Conservation (phyloP, 2,113 vertebrate genomes). For the Menura novaehollandiae region DNA sequence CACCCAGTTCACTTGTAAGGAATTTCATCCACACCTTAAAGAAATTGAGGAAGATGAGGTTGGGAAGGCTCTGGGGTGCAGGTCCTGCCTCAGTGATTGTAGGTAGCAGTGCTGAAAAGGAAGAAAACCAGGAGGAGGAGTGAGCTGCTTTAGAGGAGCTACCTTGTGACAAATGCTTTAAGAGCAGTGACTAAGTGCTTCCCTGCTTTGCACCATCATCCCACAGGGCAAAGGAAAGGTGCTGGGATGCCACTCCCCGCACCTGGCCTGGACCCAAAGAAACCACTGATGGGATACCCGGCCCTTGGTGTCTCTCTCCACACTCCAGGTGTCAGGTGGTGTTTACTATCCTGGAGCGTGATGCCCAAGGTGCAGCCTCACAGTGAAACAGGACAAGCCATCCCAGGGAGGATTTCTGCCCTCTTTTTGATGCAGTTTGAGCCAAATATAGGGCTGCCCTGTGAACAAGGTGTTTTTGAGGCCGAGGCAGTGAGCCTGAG, state of each 20-base stretch:
- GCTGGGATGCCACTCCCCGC: neutral
- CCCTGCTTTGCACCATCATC: neutral
- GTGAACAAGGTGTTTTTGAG: neutral
- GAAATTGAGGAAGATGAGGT: slow-evolving; percentile 11
- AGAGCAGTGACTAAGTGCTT: neutral
- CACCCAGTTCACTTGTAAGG: neutral
- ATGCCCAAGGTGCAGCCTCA: neutral
- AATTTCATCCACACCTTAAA: slow-evolving; percentile 38
- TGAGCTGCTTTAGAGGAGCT: neutral
- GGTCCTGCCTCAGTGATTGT: neutral
- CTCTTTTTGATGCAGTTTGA: neutral
- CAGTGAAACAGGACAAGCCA: neutral
- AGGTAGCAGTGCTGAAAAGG: neutral
- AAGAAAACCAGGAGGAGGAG: neutral
- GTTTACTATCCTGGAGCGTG: neutral
- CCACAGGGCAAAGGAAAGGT: neutral
- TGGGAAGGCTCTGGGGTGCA: neutral
- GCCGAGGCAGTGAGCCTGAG: neutral
- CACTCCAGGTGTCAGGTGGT: accelerated
- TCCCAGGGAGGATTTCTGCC: neutral
- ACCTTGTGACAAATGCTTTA: neutral
- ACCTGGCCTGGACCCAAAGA: neutral
- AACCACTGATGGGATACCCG: accelerated
- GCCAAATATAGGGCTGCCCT: neutral
- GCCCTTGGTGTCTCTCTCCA: neutral